phyloP scores from a whole-genome alignment of 2,113 vertebrate genomes.

The Anarhynchus alexandrinus region DNA sequence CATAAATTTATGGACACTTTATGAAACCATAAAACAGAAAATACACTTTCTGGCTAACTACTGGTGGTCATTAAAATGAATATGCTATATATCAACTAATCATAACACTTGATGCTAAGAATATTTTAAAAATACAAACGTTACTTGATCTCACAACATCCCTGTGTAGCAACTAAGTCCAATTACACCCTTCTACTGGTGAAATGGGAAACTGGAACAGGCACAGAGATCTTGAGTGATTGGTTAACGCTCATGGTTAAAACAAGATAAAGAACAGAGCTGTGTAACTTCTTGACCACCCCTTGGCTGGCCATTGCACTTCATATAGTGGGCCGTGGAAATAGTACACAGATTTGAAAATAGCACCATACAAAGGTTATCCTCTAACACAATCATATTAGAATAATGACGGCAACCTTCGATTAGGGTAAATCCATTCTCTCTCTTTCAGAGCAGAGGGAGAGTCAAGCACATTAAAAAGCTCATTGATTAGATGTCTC shows the following conservation, averaged over 20 bases:
- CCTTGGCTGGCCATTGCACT: neutral
- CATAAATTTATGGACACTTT: neutral
- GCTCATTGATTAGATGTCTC: slow-evolving; percentile 23
- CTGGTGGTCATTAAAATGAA: neutral
- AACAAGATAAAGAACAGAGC: neutral
- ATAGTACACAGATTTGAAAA: neutral
- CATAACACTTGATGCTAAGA: neutral
- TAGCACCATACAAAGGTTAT: neutral
- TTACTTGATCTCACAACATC: neutral
- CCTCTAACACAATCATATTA: neutral
- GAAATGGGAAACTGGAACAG: neutral
- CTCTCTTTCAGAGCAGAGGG: neutral
- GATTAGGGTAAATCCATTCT: neutral
- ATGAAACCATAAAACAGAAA: neutral
- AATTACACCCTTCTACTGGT: neutral
- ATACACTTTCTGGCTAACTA: neutral
- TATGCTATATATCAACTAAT: neutral
- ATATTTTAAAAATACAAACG: neutral
- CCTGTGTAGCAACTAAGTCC: neutral
- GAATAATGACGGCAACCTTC: neutral
- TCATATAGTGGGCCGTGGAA: neutral
- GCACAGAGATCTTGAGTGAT: neutral
- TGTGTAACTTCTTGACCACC: neutral
- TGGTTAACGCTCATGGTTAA: neutral
- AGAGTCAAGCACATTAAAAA: slow-evolving; percentile 16